Base-by-base conservation (phyloP, 2,113 vertebrate genomes). In the Arothron firmamentum region DNA sequence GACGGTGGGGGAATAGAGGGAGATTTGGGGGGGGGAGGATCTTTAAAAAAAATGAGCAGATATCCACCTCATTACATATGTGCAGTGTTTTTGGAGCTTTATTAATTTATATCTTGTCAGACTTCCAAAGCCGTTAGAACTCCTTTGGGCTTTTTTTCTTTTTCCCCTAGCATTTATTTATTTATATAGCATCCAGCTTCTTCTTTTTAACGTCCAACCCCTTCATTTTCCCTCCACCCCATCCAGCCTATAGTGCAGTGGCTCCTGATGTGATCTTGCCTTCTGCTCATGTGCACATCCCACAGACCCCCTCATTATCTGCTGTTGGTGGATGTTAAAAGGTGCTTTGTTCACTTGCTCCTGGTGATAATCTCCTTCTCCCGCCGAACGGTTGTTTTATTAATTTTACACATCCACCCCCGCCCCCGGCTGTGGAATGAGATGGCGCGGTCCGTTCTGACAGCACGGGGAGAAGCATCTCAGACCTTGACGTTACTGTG, bases 21-120 rank as follows among this genome's bases (percentile, higher is more conserved):
- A 15, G 53, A 6, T 7, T n/a, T 15, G 45, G 56, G 63, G 23
- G 46, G 18, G 59, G 62, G 55, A 45, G 69, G 56, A 45, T 0
- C n/a, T 31, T 28, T 69, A n/a, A 63, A 80, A 70, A 79, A 72
- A 68, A 70, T 2, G 57, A 79, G 78, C 73, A 87, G 86, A 84
- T 83, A 76, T 72, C 53, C 51, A 48, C 63, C 61, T 85, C 70
- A 88, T 88, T 90, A 80, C 68, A 70, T 79, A 88, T 88, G 74
- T 70, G 34, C 68, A 67, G 67, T 83, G 82, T 85, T 85, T 87
- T 86, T 65, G 59, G 82, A 81, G 75, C 68, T 76, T 86, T 85
- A 85, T 88, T 88, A 80, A 87, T 87, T 85, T 80, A 85, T 79
- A 80, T 81, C 78, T 84, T 83, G 82, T 83, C 85, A 85, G 77